phyloP scores from a whole-genome alignment of 2,888 invertebrate genomes.

The Erebia ligea region DNA sequence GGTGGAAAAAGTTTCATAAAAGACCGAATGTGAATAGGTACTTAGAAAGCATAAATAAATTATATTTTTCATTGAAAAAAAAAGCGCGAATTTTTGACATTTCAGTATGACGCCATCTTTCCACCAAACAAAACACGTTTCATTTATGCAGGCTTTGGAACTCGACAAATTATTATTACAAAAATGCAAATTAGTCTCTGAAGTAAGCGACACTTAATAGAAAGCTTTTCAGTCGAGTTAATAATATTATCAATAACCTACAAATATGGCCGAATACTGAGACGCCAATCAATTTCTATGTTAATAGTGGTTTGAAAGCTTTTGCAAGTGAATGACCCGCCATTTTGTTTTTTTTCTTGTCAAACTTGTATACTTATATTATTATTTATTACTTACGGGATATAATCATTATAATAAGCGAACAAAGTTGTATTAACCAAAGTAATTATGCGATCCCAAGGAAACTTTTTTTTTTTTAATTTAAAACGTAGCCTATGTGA shows the following conservation, averaged over 20 bases:
- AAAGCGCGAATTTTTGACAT: background rate
- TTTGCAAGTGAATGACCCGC: too few species aligned
- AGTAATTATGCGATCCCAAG: background rate
- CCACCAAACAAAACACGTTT: conserved; percentile 11
- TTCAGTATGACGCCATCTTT: background rate
- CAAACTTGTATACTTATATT: too few species aligned
- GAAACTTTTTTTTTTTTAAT: too few species aligned
- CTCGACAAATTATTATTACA: conserved; percentile 27
- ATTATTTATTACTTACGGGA: too few species aligned
- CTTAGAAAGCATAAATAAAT: background rate
- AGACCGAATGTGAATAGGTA: background rate
- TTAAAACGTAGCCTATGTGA: too few species aligned
- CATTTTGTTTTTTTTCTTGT: too few species aligned
- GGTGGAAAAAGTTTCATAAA: too few species aligned
- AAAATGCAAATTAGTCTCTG: conserved; percentile 45
- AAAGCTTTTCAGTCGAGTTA: conserved; percentile 45
- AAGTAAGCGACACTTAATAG: conserved; percentile 42
- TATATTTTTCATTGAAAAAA: background rate
- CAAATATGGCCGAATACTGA: conserved; percentile 15
- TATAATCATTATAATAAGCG: too few species aligned
- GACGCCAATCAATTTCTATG: background rate
- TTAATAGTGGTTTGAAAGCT: too few species aligned
- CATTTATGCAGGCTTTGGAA: conserved; percentile 35
- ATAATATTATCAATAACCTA: conserved; percentile 42
- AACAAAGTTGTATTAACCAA: too few species aligned